Base-by-base conservation (phyloP, 2,888 invertebrate genomes). In the Eupithecia exiguata region DNA sequence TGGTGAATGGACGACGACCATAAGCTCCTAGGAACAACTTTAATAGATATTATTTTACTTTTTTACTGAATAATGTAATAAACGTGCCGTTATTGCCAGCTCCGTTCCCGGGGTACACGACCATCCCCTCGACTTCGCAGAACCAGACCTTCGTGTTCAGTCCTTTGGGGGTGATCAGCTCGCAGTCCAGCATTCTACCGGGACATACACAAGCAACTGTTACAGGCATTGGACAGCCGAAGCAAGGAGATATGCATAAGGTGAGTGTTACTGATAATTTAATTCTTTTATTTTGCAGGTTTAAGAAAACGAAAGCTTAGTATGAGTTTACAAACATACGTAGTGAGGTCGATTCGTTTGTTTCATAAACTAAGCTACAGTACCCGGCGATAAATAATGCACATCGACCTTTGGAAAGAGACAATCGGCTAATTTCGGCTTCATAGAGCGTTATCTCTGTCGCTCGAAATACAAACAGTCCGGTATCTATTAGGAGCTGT, bases 131-230 rank as follows among this genome's bases (percentile, higher is more conserved):
- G 69, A 96, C 97, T 9, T 96, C 97, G 74, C 97, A 97, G 91
- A 95, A 96, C 81, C 97, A 97, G 86, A 97, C 97, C 9, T 94
- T 97, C 82, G 96, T 97, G 68, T 97, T 96, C 89, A 96, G 96
- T 76, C 97, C 96, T 75, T 90, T 97, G 71, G 96, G 96, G 5
- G 96, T 96, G 10, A 95, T 96, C 82, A 96, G 96, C 85, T 96
- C 96, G 10, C 97, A 96, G 88, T 95, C 96, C 5, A 96, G 95
- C 84, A 95, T 96, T 68, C 88, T 96, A 80, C 96, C 96, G 0
- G 95, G 96, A 25, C 96, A 96, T 85, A 95, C 96, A 0, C 94
- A 94, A 81, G 78, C 94, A 10, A 88, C 90, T 0, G 93, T 92
- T 7, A 90, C 94, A 1, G 94, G 92, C 2, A 94, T 94, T 61